phyloP scores from a whole-genome alignment of 2,888 invertebrate genomes.

The Morpho helenor region DNA sequence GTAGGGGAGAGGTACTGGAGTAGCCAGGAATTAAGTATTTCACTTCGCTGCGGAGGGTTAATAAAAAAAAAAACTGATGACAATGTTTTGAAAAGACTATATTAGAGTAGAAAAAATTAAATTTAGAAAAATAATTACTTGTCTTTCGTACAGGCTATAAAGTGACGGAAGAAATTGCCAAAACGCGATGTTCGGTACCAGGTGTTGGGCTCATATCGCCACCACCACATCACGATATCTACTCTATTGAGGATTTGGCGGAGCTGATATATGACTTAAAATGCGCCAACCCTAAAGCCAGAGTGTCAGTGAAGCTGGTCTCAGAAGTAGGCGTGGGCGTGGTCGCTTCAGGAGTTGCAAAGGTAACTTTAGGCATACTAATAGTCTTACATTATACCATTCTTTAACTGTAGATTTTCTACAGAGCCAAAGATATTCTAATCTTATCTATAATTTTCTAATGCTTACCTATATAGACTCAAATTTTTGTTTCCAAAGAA shows the following conservation, averaged over 20 bases:
- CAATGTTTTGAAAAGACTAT: no score
- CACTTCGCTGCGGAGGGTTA: no score
- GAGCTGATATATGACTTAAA: conserved; percentile 99
- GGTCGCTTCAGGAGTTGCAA: conserved; percentile 98
- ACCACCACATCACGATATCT: conserved; percentile 99
- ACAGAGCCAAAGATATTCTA: no score
- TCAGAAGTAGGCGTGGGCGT: conserved; percentile 99
- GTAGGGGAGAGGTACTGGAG: no score
- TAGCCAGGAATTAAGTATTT: no score
- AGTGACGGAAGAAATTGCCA: conserved; percentile 96
- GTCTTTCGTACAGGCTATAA: conserved; percentile 74
- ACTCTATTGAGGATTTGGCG: conserved; percentile 99
- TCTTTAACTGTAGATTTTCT: no score
- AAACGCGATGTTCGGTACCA: conserved; percentile 96
- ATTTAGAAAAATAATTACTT: not conserved
- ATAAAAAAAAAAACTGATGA: no score
- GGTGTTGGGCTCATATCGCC: conserved; percentile 99
- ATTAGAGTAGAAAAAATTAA: no score
- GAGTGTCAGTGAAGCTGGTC: conserved; percentile 98
- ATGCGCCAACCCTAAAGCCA: conserved; percentile 95
- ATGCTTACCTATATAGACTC: no score
- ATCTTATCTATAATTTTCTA: no score
- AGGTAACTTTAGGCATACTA: conserved; percentile 72
- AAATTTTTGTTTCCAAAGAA: no score
- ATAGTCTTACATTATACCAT: no score